Percentiles rank a stretch among this genome's conserved stretches.
phyloP scores from a whole-genome alignment of 2,797 vertebrate species.

The Eptatretus atami region DNA sequence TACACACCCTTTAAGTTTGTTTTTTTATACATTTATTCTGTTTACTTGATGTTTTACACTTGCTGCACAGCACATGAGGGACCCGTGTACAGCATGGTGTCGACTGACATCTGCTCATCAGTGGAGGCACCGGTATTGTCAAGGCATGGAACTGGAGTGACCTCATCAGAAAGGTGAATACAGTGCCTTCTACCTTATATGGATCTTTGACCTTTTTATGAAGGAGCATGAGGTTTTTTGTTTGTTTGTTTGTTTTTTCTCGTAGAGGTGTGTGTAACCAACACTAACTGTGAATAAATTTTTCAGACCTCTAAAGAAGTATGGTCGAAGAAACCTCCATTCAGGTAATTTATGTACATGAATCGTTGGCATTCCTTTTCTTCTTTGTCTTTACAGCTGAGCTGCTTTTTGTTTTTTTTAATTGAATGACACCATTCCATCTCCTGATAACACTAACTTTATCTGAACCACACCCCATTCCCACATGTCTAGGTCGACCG shows the following conservation, averaged over 20 bases:
- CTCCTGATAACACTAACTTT: no score
- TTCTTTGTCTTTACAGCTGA: no score
- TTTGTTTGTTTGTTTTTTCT: no score
- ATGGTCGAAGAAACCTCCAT: slow-evolving; percentile 2
- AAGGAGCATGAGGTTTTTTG: no score
- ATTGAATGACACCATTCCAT: no score
- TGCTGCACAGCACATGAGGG: slow-evolving; percentile 30
- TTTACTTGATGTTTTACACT: not conserved
- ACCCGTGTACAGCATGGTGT: slow-evolving; percentile 33
- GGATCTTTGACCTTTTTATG: no score
- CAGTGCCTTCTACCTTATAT: no score
- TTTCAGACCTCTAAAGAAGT: slow-evolving; percentile 1
- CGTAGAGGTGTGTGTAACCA: not conserved
- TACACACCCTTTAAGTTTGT: no score
- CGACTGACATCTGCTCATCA: slow-evolving; percentile 26
- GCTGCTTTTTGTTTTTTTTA: no score
- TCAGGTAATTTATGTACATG: not conserved
- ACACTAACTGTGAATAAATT: not conserved
- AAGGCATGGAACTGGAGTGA: slow-evolving; percentile 50
- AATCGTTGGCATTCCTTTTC: not conserved
- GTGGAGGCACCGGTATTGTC: slow-evolving; percentile 32
- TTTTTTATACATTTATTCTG: no score
- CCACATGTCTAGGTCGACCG: slow-evolving; percentile 18
- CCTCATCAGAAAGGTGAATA: slow-evolving; percentile 33
- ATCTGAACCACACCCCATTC: no score